Evolutionary conservation across 2,797 vertebrate genomes (phyloP), one percentile per base, ranked within the genome.

Genomic region (Hippoglossus hippoglossus): DNA sequence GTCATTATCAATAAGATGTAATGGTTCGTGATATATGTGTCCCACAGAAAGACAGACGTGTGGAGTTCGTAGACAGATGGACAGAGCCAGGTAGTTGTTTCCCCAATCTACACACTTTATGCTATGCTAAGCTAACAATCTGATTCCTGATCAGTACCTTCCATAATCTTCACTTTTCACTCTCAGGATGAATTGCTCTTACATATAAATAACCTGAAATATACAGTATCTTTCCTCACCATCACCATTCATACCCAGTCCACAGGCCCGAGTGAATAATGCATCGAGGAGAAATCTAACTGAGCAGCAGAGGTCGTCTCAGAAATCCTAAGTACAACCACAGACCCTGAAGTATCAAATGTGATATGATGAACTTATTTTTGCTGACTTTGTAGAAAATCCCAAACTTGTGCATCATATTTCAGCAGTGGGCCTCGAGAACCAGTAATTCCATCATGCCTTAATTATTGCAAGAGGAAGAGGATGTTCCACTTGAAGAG

Each of bases 381-480:
- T 71, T 26, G 41, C 57, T 60, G 63, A 66, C 53, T 77, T 41
- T 34, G 47, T 69, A 50, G 11, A 16, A 66, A 67, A 63, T 78
- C 57, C 41, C 41, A 25, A 34, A 46, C 44, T 75, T 2, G 9
- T 24, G 51, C 54, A 64, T 63, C 31, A 54, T 34, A 59, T 71
- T 69, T 67, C 36, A 11, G 50, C 76, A 62, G 24, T 0, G 31
- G 7, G 58, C 56, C 56, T 57, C 22, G 4, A 67, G 71, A 77
- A 53, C 59, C 50, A 64, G 54, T 47, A 70, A 71, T 51, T 76
- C 77, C 70, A 73, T 80, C 44, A n/a, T 59, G 55, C 36, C 44
- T 50, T 73, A 70, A 86, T 80, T 63, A 60, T 26, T 46, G 63
- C 22, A 10, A 49, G 62, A 67, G 67, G 71, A 71, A 67, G 67